phyloP scores from a whole-genome alignment of 2,113 vertebrate species.

The Grammatotria lemairii region DNA sequence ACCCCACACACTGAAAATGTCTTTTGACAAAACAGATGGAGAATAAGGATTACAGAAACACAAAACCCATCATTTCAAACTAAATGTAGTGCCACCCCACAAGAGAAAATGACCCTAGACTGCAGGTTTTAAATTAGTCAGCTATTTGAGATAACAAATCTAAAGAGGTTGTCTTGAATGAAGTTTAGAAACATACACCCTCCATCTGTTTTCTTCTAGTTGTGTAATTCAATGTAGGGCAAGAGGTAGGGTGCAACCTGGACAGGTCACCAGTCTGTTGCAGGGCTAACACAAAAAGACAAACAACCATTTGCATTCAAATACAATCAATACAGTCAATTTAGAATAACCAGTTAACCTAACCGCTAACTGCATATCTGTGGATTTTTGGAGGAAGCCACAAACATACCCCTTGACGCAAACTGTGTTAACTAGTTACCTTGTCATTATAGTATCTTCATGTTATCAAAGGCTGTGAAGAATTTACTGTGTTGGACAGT shows the following conservation, averaged over 20 bases:
- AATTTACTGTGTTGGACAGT: neutral
- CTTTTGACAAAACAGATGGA: neutral
- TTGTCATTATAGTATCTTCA: neutral
- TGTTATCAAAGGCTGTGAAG: neutral
- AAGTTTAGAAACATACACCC: neutral
- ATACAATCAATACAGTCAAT: neutral
- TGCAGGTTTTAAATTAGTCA: neutral
- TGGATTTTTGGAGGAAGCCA: neutral
- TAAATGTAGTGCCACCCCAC: neutral
- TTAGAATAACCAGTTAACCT: neutral
- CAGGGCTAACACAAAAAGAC: neutral
- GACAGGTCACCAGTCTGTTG: neutral
- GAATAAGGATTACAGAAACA: neutral
- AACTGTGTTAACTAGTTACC: neutral
- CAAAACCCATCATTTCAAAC: neutral
- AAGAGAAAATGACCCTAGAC: neutral
- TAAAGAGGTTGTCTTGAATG: neutral
- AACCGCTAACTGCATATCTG: neutral
- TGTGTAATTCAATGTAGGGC: neutral
- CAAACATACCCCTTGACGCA: neutral
- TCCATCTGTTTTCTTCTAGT: neutral
- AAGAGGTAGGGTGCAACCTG: neutral
- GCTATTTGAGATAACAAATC: neutral
- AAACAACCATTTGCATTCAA: neutral
- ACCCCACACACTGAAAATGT: neutral